phyloP scores from a whole-genome alignment of 2,797 vertebrate species.

The Scyliorhinus canicula region DNA sequence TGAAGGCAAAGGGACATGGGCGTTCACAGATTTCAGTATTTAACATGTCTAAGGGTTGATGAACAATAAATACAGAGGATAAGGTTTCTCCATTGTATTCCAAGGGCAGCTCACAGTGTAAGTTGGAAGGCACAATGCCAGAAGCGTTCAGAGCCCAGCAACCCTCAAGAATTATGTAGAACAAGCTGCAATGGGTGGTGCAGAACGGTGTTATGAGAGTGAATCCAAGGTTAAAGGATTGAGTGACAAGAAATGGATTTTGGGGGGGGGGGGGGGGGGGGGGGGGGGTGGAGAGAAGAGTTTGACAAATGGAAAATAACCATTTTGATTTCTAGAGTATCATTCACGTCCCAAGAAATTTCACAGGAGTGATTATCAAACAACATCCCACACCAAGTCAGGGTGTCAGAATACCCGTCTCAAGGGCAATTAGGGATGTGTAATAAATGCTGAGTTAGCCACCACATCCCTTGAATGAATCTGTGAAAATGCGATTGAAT shows the following conservation, averaged over 20 bases:
- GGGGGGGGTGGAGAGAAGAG: too few species aligned
- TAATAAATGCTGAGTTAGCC: too few species aligned
- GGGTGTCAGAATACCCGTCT: too few species aligned
- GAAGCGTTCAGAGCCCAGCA: neutral
- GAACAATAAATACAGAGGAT: neutral
- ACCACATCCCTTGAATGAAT: too few species aligned
- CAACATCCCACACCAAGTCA: too few species aligned
- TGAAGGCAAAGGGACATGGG: neutral
- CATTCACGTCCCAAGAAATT: too few species aligned
- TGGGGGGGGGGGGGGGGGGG: too few species aligned
- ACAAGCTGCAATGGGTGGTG: neutral
- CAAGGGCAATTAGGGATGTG: too few species aligned
- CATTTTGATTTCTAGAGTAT: too few species aligned
- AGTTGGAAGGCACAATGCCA: neutral
- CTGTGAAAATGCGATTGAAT: too few species aligned
- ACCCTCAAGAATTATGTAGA: neutral
- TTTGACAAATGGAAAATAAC: neutral
- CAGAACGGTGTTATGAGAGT: neutral
- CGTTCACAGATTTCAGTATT: neutral
- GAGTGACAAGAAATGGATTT: neutral
- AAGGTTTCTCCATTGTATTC: neutral
- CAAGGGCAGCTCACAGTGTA: neutral
- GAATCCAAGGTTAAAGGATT: neutral
- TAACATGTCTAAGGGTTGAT: neutral
- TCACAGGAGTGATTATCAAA: too few species aligned